A percentile compares a stretch with the other conserved stretches of the same genome.
phyloP scores from a whole-genome alignment of 2,113 vertebrate genomes.

The Pleuronectes platessa region DNA sequence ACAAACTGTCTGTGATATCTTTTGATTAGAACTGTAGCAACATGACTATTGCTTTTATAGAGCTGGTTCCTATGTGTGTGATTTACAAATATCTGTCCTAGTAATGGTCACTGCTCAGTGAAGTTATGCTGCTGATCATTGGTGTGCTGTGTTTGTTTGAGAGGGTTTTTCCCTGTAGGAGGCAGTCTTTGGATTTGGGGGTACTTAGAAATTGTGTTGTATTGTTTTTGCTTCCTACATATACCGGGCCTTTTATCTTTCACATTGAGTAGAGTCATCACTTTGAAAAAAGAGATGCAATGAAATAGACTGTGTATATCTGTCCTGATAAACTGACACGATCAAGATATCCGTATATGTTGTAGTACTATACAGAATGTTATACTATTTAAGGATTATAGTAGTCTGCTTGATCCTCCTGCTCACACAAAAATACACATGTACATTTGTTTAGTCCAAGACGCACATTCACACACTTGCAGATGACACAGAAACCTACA shows the following conservation, averaged over 20 bases:
- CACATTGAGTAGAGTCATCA: not conserved
- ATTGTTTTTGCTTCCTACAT: slow-evolving; percentile 1
- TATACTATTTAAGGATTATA: slow-evolving; percentile 40
- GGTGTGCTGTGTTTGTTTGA: not conserved
- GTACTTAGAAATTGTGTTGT: slow-evolving; percentile 20
- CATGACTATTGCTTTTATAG: slow-evolving; percentile 20
- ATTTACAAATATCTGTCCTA: slow-evolving; percentile 33
- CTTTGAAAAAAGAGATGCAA: not conserved
- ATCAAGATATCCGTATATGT: slow-evolving; percentile 31
- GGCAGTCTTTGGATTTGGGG: slow-evolving; percentile 13
- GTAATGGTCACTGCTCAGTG: not conserved
- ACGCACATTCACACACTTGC: slow-evolving; percentile 43
- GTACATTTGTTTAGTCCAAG: slow-evolving; percentile 30
- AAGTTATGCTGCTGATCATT: not conserved
- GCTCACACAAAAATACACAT: slow-evolving; percentile 25
- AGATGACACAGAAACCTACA: slow-evolving; percentile 75
- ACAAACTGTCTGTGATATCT: slow-evolving; percentile 1
- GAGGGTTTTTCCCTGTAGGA: slow-evolving; percentile 2
- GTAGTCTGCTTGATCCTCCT: slow-evolving; percentile 33
- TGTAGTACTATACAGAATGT: slow-evolving; percentile 3
- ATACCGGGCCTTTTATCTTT: not conserved
- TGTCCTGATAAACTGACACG: slow-evolving; percentile 7
- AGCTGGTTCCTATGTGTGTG: slow-evolving; percentile 19
- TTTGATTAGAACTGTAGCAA: slow-evolving; percentile 24
- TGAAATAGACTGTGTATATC: slow-evolving; percentile 6